These are phyloP conservation scores for Sturmia bella DNA, from an alignment of 2,888 invertebrate genomes.

Conservation along the genomic window DNA sequence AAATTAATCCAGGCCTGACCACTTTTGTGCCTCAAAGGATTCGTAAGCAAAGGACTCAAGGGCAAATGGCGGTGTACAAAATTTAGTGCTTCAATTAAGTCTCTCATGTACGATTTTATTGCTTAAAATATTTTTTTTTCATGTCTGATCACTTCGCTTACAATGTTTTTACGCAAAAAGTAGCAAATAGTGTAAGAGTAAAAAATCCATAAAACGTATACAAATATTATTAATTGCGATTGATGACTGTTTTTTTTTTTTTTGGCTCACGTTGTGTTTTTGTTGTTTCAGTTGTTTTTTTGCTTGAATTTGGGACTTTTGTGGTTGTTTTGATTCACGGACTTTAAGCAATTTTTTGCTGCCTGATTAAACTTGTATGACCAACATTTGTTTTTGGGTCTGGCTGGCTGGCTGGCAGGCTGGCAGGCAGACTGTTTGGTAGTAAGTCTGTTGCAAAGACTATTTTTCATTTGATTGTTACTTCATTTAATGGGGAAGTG, in stretches of 20 bases:
- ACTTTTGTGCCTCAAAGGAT: too few species aligned
- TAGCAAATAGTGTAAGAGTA: background rate
- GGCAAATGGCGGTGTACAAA: too few species aligned
- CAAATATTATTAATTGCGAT: slow-evolving; percentile 67
- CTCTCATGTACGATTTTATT: background rate
- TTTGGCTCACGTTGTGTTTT: slow-evolving; percentile 49
- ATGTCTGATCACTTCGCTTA: background rate
- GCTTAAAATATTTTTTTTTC: background rate
- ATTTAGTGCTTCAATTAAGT: background rate
- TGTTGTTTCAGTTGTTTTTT: slow-evolving; percentile 2
- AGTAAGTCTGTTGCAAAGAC: slow-evolving; percentile 8
- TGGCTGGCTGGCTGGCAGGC: background rate
- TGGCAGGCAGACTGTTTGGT: too few species aligned
- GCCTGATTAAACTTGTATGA: slow-evolving; percentile 58
- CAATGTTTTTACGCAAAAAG: slow-evolving; percentile 8
- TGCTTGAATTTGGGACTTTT: background rate
- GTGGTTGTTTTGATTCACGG: too few species aligned
- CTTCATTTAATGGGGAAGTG: slow-evolving; percentile 43
- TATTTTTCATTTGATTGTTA: slow-evolving; percentile 12
- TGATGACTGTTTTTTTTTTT: slow-evolving; percentile 66
- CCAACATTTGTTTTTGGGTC: slow-evolving; percentile 28
- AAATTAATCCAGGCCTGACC: too few species aligned
- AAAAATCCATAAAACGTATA: slow-evolving; percentile 22
- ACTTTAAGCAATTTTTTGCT: slow-evolving; percentile 43
- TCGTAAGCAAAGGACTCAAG: too few species aligned